Base-by-base conservation (phyloP, 2,113 vertebrate species). In the Todiramphus chloris region DNA sequence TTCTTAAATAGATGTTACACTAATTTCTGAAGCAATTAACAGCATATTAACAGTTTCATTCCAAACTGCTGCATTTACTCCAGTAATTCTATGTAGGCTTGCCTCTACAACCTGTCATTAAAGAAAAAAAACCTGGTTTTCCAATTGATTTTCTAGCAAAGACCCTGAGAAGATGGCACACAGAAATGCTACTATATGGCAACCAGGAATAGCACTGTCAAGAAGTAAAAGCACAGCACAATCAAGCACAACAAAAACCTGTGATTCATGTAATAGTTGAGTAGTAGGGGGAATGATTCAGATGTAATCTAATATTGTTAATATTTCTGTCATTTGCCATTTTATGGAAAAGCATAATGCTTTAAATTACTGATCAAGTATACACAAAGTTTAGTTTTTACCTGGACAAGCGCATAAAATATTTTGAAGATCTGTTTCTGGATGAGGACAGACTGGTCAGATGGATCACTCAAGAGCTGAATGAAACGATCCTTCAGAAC, bases 401-500 rank as follows among this genome's bases (percentile, higher is more conserved):
- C 99, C 99, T 99, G 99, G 96, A 99, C 99, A 93, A 99, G 99
- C 81, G 99, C 99, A 84, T 99, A 99, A 95, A 99, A 99, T 97
- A 99, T 99, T 98, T 99, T 99, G 96, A 99, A 99, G 98, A 99
- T 99, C 81, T 99, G 99, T 97, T 99, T 99, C 97, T 99, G 99
- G 76, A 99, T 99, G 60, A 99, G 99, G 69, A 99, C 99, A 95
- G 99, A 99, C 25, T 99, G 99, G 82, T 98, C 99, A 93, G 99
- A 99, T 41, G 98, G 98, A 96, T 99, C 99, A 63, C 97, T 98
- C 82, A 99, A 98, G 87, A 99, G 98, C 93, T 99, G 99, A 93
- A 99, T 99, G 82, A 99, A 99, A 74, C 99, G 98, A 46, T 99
- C 99, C 95, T 99, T 99, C 96, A 99, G 96, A 98, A 99, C 98